Conservation (phyloP, 2,888 invertebrate species). For the Polymixis flavicincta region DNA sequence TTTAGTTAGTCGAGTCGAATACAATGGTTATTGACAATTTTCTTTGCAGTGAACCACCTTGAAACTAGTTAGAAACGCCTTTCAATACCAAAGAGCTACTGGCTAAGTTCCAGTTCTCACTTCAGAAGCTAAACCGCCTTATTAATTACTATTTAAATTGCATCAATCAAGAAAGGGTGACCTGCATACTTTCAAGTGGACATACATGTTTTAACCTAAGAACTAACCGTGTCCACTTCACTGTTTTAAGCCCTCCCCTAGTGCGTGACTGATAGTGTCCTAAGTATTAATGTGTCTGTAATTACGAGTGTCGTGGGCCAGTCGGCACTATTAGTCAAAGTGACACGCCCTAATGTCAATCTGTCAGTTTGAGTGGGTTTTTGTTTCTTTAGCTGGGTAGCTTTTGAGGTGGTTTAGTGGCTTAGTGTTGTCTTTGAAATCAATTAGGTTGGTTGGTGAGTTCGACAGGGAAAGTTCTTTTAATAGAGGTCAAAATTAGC, state of each 20-base stretch:
- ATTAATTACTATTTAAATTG: slow-evolving; percentile 2
- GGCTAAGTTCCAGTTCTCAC: neutral
- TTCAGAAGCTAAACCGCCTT: neutral
- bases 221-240: neutral
- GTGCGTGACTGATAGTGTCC: slow-evolving; percentile 26
- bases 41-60: no score
- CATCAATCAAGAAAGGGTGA: slow-evolving; percentile 15
- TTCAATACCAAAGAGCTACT: neutral
- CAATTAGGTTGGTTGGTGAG: slow-evolving; percentile 27
- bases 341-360: slow-evolving; percentile 64
- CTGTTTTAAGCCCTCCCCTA: slow-evolving; percentile 14
- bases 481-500: neutral
- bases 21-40: no score
- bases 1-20: no score
- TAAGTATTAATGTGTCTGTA: slow-evolving; percentile 60
- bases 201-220: slow-evolving; percentile 25
- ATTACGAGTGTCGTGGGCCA: slow-evolving; percentile 63
- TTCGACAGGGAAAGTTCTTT: neutral
- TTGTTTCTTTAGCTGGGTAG: slow-evolving; percentile 52
- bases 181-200: slow-evolving; percentile 31
- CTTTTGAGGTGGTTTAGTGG: slow-evolving; percentile 20
- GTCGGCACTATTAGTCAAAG: slow-evolving; percentile 60
- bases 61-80: neutral
- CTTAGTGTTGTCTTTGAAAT: slow-evolving; percentile 46
- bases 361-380: slow-evolving; percentile 65